phyloP scores from a whole-genome alignment of 2,113 vertebrate genomes.

The Pangasianodon gigas region DNA sequence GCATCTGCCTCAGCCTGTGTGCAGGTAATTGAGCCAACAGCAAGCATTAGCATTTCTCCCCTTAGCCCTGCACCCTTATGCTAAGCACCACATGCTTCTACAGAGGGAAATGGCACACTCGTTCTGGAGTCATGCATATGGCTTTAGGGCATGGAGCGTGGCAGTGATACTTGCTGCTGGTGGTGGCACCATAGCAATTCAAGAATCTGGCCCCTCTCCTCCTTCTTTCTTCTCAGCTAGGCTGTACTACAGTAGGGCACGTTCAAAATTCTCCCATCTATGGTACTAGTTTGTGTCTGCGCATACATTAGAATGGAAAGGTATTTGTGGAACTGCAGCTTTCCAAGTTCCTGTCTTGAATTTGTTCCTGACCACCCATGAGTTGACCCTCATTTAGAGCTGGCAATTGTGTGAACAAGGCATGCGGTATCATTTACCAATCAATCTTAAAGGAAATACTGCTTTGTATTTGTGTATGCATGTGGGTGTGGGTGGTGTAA shows the following conservation, averaged over 20 bases:
- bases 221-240: conserved; percentile 14
- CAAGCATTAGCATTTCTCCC: conserved; percentile 52
- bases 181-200: conserved; percentile 2
- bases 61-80: conserved; percentile 35
- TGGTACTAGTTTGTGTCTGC: conserved; percentile 49
- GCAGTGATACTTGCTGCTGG: not conserved
- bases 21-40: conserved; percentile 59
- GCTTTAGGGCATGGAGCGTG: conserved; percentile 35
- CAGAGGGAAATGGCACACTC: not conserved
- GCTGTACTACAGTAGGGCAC: not conserved
- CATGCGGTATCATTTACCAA: conserved; percentile 46
- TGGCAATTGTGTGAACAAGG: conserved; percentile 46
- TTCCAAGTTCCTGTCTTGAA: conserved; percentile 59
- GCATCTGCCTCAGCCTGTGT: conserved; percentile 52
- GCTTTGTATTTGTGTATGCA: not conserved
- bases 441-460: conserved; percentile 38
- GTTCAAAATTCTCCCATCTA: conserved; percentile 44
- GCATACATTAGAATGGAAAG: conserved; percentile 47
- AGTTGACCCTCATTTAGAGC: conserved; percentile 42
- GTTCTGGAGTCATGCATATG: conserved; percentile 32
- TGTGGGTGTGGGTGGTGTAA: conserved; percentile 19
- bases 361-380: conserved; percentile 45
- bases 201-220: not conserved
- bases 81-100: conserved; percentile 47
- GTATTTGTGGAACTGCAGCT: conserved; percentile 55